Conservation (phyloP, 2,888 invertebrate genomes). For the Apoderus coryli region DNA sequence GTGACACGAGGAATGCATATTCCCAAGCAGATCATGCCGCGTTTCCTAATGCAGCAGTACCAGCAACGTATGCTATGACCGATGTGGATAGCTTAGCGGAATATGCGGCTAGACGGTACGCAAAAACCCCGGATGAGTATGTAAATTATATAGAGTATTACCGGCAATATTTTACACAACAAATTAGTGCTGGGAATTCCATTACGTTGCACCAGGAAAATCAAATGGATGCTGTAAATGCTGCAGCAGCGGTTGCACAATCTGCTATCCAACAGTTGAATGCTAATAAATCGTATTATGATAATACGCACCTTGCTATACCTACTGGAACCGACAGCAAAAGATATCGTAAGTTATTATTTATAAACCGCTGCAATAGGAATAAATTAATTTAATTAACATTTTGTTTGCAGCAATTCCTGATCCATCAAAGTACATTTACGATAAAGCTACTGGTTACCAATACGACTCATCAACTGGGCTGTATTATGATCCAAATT, state of each 20-base stretch:
- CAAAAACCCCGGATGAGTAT: conserved; percentile 54
- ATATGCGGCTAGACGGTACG: conserved; percentile 60
- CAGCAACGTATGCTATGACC: conserved; percentile 40
- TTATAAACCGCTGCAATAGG: too few relatives aligned
- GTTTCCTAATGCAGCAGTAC: conserved; percentile 31
- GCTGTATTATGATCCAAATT: conserved; percentile 90
- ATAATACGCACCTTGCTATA: conserved; percentile 34
- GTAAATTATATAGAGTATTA: conserved; percentile 57
- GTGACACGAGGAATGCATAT: conserved; percentile 32
- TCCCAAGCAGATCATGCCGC: conserved; percentile 31
- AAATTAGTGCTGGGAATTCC: conserved; percentile 42
- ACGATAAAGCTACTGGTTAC: conserved; percentile 89
- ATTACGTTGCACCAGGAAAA: conserved; percentile 36
- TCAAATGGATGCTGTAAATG: conserved; percentile 64
- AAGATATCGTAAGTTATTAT: conserved; percentile 44
- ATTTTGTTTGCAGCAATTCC: conserved; percentile 45
- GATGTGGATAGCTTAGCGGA: conserved; percentile 62
- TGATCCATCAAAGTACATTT: conserved; percentile 82
- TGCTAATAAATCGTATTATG: conserved; percentile 30
- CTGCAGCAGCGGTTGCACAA: conserved; percentile 79
- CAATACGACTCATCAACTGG: conserved; percentile 90
- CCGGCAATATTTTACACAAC: conserved; percentile 54
- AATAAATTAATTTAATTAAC: too few relatives aligned
- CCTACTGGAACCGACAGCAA: conserved; percentile 52
- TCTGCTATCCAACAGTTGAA: conserved; percentile 64